Base-by-base conservation (phyloP, 2,797 vertebrate species). In the Neosalanx taihuensis region DNA sequence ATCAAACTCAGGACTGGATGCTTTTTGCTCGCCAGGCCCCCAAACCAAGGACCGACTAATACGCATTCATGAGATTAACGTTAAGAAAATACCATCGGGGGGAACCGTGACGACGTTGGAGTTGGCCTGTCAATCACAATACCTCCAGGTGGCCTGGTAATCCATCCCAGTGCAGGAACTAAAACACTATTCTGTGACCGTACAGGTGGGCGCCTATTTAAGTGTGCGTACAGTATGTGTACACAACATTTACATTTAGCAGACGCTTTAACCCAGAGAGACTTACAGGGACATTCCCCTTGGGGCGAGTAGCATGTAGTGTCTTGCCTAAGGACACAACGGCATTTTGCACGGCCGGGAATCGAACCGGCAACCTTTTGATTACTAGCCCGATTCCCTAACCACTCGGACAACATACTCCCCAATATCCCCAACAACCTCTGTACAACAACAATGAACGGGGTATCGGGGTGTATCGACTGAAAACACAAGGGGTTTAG, bases 61-160 rank as follows among this genome's bases (percentile, higher is more conserved):
- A 23, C 0, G 60, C 76, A 67, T 72, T 87, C 83, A 76, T 69
- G 75, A 81, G 79, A 75, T 78, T 75, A 79, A 84, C 83, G 71
- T n/a, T 60, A 79, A 70, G 64, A 73, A 87, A 81, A 87, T 66
- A n/a, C 31, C 1, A 35, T 49, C 4, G 64, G 70, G 68, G 58
- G 70, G 30, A 26, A 62, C 70, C 35, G 33, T 18, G 64, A 33
- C 53, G 23, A 60, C 33, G n/a, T 6, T 17, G 29, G 60, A 33
- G 56, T 67, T 51, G 26, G 41, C 17, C 56, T 37, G 41, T 59
- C 26, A 60, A 60, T 60, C 58, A 60, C 12, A 6, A 23, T 4
- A 12, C 20, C 10, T 4, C 10, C 3, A 60, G 61, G 30, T 23
- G 1, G 6, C 5, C n/a, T 7, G 4, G 7, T 6, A n/a, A 12